These are phyloP conservation scores for Cylas formicarius DNA, from an alignment of 1,140 invertebrate species.

Conservation along the genomic window DNA sequence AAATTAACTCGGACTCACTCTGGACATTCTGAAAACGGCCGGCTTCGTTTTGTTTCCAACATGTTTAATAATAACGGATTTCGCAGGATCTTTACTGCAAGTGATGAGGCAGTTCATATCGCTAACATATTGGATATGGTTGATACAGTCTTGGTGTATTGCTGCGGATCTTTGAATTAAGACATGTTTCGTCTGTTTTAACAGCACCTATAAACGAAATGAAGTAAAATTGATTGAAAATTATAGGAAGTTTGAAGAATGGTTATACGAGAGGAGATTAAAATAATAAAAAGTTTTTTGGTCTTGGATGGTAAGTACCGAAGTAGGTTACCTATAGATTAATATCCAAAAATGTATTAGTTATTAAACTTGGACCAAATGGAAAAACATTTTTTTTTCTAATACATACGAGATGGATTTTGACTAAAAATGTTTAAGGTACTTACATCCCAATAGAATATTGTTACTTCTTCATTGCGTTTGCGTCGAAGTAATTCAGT, in stretches of 20 bases:
- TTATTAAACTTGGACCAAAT: neutral
- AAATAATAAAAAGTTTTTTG: no score
- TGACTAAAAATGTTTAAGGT: slow-evolving; percentile 8
- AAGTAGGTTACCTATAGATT: no score
- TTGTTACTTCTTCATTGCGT: slow-evolving; percentile 43
- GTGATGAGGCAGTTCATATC: slow-evolving; percentile 43
- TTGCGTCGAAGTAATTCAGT: slow-evolving; percentile 43
- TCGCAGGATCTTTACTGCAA: slow-evolving; percentile 45
- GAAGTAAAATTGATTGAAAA: slow-evolving; percentile 15
- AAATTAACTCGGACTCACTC: slow-evolving; percentile 36
- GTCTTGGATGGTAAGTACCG: no score
- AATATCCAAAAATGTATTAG: no score
- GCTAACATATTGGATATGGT: slow-evolving; percentile 39
- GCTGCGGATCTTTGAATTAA: slow-evolving; percentile 35
- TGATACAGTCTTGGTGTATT: slow-evolving; percentile 42
- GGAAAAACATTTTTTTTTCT: slow-evolving; percentile 5
- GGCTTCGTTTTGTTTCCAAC: slow-evolving; percentile 41
- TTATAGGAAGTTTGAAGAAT: slow-evolving; percentile 29
- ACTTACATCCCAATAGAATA: slow-evolving; percentile 50
- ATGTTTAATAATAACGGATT: slow-evolving; percentile 43
- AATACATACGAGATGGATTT: neutral
- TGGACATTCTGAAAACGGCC: slow-evolving; percentile 45
- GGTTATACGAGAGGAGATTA: neutral
- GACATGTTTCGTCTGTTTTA: slow-evolving; percentile 43
- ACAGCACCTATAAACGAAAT: slow-evolving; percentile 43